Base-by-base conservation (phyloP, 2,888 invertebrate species). In the Torymus texanus region DNA sequence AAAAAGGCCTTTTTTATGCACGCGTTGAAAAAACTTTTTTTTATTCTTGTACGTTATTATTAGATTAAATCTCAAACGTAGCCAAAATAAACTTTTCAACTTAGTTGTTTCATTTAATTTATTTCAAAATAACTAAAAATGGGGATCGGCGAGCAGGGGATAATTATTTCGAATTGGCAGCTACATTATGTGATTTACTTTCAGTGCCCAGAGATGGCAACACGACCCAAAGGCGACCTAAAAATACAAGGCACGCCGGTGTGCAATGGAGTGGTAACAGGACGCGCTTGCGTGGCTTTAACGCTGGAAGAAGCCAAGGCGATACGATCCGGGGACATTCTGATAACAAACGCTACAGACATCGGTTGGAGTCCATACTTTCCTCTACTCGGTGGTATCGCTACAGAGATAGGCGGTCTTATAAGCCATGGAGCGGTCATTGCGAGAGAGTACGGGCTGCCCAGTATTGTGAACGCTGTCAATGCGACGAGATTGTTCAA, bases 311-410 rank as follows among this genome's bases (percentile, higher is more conserved):
- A 95, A 86, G 94, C 95, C 3, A 87, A 89, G 2, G 86, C 86
- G 63, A 85, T 88, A 75, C 83, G 91, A 75, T 83, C 86, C 74
- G 91, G 95, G 0, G 96, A 97, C 86, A 92, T 97, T 81, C 91
- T 97, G 83, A 93, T 97, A 83, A 95, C 96, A 0, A 92, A 92
- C 84, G 93, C 93, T 61, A 96, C 96, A 0, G 96, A 97, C 87
- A 94, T 96, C 83, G 96, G 95, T 1, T 97, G 96, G 96, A 94
- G 95, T 2, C 96, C 96, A 0, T 96, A 96, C 90, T 97, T 96
- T 89, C 95, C 96, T 0, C 92, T 96, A 67, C 88, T 97, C 18
- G 91, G 93, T 0, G 97, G 96, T 11, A 92, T 96, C 67, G 94
- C 95, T 11, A 96, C 96, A 0, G 96, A 97, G 89, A 91, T 96